These are phyloP conservation scores for Eufriesea mexicana DNA, from an alignment of 1,140 invertebrate genomes.

Conservation along the genomic window DNA sequence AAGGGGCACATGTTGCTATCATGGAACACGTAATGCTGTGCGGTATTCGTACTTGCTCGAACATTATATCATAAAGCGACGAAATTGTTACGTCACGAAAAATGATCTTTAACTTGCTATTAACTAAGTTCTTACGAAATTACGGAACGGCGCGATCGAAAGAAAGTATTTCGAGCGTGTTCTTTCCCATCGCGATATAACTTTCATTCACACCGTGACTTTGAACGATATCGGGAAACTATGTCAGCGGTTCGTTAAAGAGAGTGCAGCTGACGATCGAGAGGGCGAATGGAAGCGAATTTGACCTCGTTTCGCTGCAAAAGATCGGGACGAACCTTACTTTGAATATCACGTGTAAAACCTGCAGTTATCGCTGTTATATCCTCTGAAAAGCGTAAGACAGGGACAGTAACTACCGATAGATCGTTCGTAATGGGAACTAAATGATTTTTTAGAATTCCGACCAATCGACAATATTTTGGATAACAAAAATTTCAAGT, in stretches of 20 bases:
- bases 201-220: slow-evolving; percentile 22
- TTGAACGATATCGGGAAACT: slow-evolving; percentile 34
- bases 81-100: slow-evolving; percentile 60
- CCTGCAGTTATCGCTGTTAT: too few relatives aligned
- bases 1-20: slow-evolving; percentile 7
- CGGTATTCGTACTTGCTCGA: slow-evolving; percentile 1
- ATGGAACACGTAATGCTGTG: slow-evolving; percentile 16
- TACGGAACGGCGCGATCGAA: neutral
- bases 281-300: neutral
- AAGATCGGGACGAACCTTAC: neutral
- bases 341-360: neutral
- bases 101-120: slow-evolving; percentile 12
- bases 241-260: slow-evolving; percentile 40
- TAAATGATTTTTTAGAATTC: neutral
- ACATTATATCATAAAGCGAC: slow-evolving; percentile 46
- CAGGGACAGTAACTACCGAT: too few relatives aligned
- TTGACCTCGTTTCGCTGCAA: neutral
- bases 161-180: neutral
- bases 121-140: neutral
- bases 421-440: neutral
- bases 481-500: neutral
- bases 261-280: neutral
- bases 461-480: neutral
- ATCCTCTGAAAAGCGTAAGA: too few relatives aligned
- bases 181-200: neutral